These are phyloP conservation scores for Okamejei kenojei DNA, from an alignment of 2,797 vertebrate species.

Conservation along the genomic window DNA sequence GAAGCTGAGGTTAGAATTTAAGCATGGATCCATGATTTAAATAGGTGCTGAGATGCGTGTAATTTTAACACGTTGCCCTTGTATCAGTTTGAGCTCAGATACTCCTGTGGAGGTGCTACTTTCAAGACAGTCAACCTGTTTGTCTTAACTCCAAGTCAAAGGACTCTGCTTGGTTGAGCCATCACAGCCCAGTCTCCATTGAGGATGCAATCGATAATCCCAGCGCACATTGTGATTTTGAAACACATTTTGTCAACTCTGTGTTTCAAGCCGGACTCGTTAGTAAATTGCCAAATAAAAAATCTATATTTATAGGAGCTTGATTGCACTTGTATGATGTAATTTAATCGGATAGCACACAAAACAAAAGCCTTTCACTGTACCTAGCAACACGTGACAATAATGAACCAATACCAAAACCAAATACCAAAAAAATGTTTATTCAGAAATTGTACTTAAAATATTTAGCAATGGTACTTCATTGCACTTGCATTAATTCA, in stretches of 20 bases:
- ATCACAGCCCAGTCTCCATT: too few relatives aligned
- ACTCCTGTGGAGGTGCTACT: not conserved
- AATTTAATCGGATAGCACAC: not conserved
- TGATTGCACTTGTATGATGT: too few relatives aligned
- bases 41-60: not conserved
- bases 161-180: not conserved
- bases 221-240: not conserved
- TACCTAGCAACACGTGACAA: too few relatives aligned
- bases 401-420: too few relatives aligned
- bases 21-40: not conserved
- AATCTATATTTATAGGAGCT: not conserved
- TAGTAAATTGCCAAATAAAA: not conserved
- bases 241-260: not conserved
- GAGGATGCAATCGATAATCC: not conserved
- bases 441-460: not conserved
- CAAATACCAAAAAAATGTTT: not conserved
- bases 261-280: not conserved
- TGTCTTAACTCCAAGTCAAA: not conserved
- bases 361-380: not conserved
- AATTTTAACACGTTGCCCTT: not conserved
- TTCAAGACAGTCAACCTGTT: not conserved
- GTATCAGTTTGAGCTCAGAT: not conserved
- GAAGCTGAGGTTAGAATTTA: not conserved
- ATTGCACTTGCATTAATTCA: not conserved
- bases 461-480: not conserved